phyloP scores from a whole-genome alignment of 2,113 vertebrate species.

The Casuarius casuarius region DNA sequence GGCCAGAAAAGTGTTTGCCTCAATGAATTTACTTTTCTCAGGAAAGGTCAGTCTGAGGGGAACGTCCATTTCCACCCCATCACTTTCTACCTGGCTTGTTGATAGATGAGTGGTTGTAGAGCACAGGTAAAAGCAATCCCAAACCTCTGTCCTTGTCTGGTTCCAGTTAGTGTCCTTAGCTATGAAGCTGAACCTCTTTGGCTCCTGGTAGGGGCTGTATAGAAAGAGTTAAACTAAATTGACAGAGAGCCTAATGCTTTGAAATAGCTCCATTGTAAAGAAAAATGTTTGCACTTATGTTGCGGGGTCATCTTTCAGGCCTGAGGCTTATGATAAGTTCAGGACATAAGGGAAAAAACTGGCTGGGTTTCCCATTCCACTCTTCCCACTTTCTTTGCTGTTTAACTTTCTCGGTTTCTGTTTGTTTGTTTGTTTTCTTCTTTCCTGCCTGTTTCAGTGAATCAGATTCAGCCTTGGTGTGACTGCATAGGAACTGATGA shows the following conservation, averaged over 20 bases:
- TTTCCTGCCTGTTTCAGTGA: neutral
- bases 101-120: neutral
- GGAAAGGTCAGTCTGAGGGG: slow-evolving; percentile 25
- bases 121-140: neutral
- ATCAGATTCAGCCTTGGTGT: neutral
- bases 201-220: neutral
- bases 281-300: slow-evolving; percentile 15
- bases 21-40: slow-evolving; percentile 24
- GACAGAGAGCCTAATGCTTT: slow-evolving; percentile 5
- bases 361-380: neutral
- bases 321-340: neutral
- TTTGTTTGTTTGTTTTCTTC: slow-evolving; percentile 31
- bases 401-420: slow-evolving; percentile 15
- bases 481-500: neutral
- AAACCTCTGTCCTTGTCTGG: neutral
- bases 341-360: neutral
- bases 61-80: neutral
- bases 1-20: slow-evolving; percentile 31
- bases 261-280: slow-evolving; percentile 20
- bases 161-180: slow-evolving; percentile 25
- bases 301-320: neutral
- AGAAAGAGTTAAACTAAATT: neutral
- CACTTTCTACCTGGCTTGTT: neutral
- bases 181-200: slow-evolving; percentile 2
- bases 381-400: slow-evolving; percentile 3